Evolutionary conservation across 2,888 invertebrate genomes (phyloP).

Genomic region (Allygus modestus): DNA sequence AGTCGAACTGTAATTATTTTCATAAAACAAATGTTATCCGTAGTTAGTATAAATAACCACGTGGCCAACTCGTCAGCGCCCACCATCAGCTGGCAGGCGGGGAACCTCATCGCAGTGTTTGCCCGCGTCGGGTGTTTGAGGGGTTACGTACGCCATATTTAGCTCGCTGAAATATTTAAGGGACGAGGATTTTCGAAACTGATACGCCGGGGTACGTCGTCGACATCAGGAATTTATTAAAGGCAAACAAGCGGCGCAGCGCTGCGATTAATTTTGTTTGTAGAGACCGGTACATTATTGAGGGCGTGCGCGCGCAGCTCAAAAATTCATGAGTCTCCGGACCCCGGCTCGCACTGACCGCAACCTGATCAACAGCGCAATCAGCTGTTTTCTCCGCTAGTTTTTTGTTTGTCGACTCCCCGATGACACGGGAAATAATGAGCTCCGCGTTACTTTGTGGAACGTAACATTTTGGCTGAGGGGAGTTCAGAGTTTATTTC

Average conservation of each 20-base stretch:
- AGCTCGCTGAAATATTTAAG: slow-evolving; percentile 61
- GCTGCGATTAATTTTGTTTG: slow-evolving; percentile 66
- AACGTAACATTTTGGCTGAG: too few relatives aligned
- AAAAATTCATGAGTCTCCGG: slow-evolving; percentile 47
- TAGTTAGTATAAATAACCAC: too few relatives aligned
- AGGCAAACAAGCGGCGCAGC: slow-evolving; percentile 68
- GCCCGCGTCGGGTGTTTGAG: too few relatives aligned
- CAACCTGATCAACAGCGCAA: slow-evolving; percentile 39
- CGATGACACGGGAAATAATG: not conserved
- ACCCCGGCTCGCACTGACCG: slow-evolving; percentile 4
- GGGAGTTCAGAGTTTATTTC: too few relatives aligned
- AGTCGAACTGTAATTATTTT: too few relatives aligned
- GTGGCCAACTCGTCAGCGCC: too few relatives aligned
- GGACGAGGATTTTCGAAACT: slow-evolving; percentile 54
- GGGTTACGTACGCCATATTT: slow-evolving; percentile 38
- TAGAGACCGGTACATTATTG: slow-evolving; percentile 64
- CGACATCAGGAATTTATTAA: slow-evolving; percentile 71
- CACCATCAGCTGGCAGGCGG: slow-evolving; percentile 1
- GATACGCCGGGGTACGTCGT: slow-evolving; percentile 13
- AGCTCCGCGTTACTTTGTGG: too few relatives aligned
- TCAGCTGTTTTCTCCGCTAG: slow-evolving; percentile 21
- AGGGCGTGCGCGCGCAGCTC: slow-evolving; percentile 40
- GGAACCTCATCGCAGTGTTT: slow-evolving; percentile 4
- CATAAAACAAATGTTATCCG: too few relatives aligned
- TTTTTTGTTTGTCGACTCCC: slow-evolving; percentile 28